These are phyloP conservation scores for Pteronura brasiliensis DNA, from an alignment of 2,113 vertebrate species.

Conservation along the genomic window DNA sequence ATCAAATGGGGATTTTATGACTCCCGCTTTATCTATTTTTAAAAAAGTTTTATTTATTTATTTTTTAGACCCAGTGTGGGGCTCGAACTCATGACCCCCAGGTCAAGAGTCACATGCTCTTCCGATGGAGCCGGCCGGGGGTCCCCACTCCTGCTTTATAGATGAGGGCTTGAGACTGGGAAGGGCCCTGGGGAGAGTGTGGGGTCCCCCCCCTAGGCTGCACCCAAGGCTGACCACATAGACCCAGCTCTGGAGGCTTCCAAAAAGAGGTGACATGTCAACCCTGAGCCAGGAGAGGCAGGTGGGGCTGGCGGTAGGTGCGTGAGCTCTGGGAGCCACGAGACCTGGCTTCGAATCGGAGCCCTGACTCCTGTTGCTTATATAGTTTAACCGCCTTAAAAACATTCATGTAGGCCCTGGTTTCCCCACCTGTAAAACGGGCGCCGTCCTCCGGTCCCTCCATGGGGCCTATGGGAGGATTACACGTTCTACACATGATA, in stretches of 20 bases:
- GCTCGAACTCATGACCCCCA: neutral
- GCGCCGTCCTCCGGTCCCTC: no score
- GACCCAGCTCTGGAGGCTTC: neutral
- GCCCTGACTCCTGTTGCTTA: neutral
- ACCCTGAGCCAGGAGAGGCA: neutral
- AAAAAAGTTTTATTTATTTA: neutral
- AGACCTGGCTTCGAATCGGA: neutral
- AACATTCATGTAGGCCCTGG: neutral
- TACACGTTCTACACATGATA: rapidly evolving
- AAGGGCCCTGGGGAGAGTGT: neutral
- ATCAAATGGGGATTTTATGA: neutral
- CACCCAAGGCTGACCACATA: neutral
- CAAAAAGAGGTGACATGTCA: neutral
- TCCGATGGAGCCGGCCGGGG: neutral
- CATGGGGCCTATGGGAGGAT: neutral
- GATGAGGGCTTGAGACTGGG: neutral
- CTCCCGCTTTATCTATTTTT: neutral
- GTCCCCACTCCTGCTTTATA: neutral
- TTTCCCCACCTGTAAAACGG: neutral
- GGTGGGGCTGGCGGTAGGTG: rapidly evolving
- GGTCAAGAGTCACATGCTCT: neutral
- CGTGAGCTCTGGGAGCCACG: rapidly evolving
- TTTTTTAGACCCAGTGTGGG: neutral
- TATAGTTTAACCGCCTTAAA: neutral
- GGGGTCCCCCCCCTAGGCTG: neutral